Evolutionary conservation across 2,113 vertebrate species (phyloP), one percentile per base, ranked within the genome.

Genomic region (Ailurus styani): DNA sequence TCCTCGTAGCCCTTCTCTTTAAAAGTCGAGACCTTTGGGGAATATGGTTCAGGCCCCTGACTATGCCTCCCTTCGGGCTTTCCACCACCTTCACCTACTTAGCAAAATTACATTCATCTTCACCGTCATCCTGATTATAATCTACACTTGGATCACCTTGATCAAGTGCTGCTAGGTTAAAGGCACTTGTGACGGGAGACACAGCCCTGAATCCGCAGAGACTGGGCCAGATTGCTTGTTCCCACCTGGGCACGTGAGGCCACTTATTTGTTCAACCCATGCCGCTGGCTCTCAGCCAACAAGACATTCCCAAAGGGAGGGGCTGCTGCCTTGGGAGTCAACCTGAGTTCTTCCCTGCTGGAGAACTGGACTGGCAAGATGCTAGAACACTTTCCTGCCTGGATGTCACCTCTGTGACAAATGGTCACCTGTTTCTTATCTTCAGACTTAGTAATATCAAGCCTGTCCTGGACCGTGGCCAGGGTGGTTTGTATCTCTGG

Each of bases 221-320:
- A 37, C 11, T 7, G 87, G 96, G 79, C 83, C 95, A 57, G n/a
- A 27, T 66, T 7, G 72, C 50, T 86, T 21, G 66, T 91, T 50
- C 62, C 83, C 45, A 72, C 45, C 54, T 40, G 73, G 62, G 60
- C 40, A 8, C 34, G 0, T 0, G 18, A 89, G 34, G 68, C 37
- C 95, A 72, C 90, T 15, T 70, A 50, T 86, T 23, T 18, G 60
- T 60, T 77, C 54, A 34, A 5, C 55, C 83, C 40, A 4, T 8
- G 52, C 52, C 54, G 62, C 27, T 60, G 68, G 79, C 45, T 95
- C 90, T 94, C 60, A 29, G 81, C 68, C 42, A 64, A 50, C 34
- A n/a, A 54, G 85, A 75, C 60, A 55, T 94, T 89, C 85, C 94
- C 6, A 6, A 47, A 87, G 54, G 79, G 66, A 62, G 31, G 54